A percentile compares a stretch with the other conserved stretches of the same genome.
These are phyloP conservation scores for Tromatobia lineatoria DNA, from an alignment of 2,888 invertebrate genomes.

Conservation along the genomic window DNA sequence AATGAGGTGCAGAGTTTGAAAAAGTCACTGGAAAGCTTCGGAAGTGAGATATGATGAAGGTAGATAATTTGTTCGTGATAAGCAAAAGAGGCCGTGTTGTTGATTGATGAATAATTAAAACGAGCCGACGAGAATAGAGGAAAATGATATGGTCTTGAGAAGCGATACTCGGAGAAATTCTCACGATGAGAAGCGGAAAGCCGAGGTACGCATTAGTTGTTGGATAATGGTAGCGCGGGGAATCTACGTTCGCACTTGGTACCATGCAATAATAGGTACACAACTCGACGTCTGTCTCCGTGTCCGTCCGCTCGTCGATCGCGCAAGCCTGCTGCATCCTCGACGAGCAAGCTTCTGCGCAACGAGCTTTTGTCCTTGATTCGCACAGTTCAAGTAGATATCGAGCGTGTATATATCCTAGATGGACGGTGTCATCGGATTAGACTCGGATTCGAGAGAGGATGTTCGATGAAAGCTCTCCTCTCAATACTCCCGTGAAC, in stretches of 20 bases:
- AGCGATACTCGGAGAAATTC: conserved; percentile 46
- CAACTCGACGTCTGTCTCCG: not conserved
- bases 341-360: not conserved
- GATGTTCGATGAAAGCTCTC: conserved; percentile 51
- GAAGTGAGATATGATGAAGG: not conserved
- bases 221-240: conserved; percentile 43
- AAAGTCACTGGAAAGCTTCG: no score
- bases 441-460: conserved; percentile 54
- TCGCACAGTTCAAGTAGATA: conserved; percentile 51
- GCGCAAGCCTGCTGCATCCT: not conserved
- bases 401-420: conserved; percentile 49
- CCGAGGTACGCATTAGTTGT: conserved; percentile 15
- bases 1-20: no score
- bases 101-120: conserved; percentile 43
- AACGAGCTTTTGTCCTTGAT: conserved; percentile 5
- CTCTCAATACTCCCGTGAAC: conserved; percentile 5
- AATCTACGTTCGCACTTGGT: conserved; percentile 34
- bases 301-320: not conserved
- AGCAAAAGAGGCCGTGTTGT: not conserved
- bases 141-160: conserved; percentile 28
- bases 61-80: not conserved
- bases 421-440: conserved; percentile 60
- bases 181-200: conserved; percentile 37
- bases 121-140: not conserved
- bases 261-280: conserved; percentile 31